Base-by-base conservation (phyloP, 2,797 vertebrate genomes). In the Hybognathus amarus region DNA sequence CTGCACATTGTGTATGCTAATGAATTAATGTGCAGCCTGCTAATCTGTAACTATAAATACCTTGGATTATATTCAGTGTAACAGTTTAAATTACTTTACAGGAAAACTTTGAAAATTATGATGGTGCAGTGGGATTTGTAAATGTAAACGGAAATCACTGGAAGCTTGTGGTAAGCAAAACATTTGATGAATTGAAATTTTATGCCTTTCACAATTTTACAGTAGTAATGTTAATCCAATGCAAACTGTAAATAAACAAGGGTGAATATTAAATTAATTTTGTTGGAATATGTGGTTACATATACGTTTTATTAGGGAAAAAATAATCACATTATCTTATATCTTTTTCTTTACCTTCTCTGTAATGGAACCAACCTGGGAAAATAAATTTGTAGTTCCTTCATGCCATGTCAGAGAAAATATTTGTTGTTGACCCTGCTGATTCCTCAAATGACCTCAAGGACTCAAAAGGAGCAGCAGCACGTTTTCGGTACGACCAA, bases 391-490 rank as follows among this genome's bases (percentile, higher is more conserved):
- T 61, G 7, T 40, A 63, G 75, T 45, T 40, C 27, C n/a, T 77
- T 42, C n/a, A 77, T 63, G 75, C 61, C 24, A 40, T 67, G 42
- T 79, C 77, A 22, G 11, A 63, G 5, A 6, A 66, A 4, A 52
- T 79, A 20, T 67, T n/a, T 79, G 77, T 66, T 45, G 63, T 67
- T 18, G 77, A 79, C 66, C 77, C 77, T 15, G 12, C n/a, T 24
- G 6, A 22, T 42, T 24, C n/a, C 15, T 59, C 38, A 30, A 64
- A 77, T 27, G 59, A 47, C 77, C 0, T 18, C 2, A 9, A 79
- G n/a, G n/a, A n/a, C n/a, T n/a, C n/a, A n/a, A n/a, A n/a, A n/a
- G n/a, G n/a, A n/a, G n/a, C n/a, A n/a, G n/a, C n/a, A n/a, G n/a
- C n/a, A n/a, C n/a, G n/a, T n/a, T n/a, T n/a, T n/a, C n/a, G n/a